These are phyloP conservation scores for Parnassius orleans DNA, from an alignment of 2,888 invertebrate genomes.

Conservation along the genomic window DNA sequence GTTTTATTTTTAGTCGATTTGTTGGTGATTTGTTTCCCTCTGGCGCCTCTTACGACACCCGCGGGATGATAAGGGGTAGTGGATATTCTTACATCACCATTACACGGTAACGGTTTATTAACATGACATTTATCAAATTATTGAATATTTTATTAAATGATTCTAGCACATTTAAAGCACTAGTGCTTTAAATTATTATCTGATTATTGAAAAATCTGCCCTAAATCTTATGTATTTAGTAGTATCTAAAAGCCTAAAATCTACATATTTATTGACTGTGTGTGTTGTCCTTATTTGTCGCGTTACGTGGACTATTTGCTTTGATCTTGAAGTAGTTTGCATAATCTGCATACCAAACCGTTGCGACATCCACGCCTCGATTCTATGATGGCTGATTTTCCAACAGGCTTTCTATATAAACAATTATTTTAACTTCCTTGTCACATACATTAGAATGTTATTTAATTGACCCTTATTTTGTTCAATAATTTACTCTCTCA, in stretches of 20 bases:
- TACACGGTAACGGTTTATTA: no score
- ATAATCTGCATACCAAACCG: conserved; percentile 32
- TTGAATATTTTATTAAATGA: no score
- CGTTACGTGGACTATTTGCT: conserved; percentile 36
- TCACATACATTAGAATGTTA: not conserved
- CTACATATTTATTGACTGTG: conserved; percentile 5
- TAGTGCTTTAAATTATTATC: no score
- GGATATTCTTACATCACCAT: no score
- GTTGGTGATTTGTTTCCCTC: no score
- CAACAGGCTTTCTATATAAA: conserved; percentile 15
- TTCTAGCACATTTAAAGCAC: no score
- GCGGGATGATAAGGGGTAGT: no score
- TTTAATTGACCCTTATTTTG: not conserved
- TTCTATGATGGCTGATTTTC: conserved; percentile 28
- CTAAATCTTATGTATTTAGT: no score
- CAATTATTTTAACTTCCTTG: conserved; percentile 12
- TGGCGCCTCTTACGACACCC: no score
- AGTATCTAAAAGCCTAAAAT: not conserved
- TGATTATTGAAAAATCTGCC: no score
- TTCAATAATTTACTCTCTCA: not conserved
- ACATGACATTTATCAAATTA: no score
- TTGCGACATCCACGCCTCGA: conserved; percentile 31
- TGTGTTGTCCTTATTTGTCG: conserved; percentile 12
- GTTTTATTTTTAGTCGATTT: no score
- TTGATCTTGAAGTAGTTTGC: conserved; percentile 41